A percentile compares a stretch with the other conserved stretches of the same genome.
Conservation (phyloP, 2,888 invertebrate species). For the Aplocera efformata region DNA sequence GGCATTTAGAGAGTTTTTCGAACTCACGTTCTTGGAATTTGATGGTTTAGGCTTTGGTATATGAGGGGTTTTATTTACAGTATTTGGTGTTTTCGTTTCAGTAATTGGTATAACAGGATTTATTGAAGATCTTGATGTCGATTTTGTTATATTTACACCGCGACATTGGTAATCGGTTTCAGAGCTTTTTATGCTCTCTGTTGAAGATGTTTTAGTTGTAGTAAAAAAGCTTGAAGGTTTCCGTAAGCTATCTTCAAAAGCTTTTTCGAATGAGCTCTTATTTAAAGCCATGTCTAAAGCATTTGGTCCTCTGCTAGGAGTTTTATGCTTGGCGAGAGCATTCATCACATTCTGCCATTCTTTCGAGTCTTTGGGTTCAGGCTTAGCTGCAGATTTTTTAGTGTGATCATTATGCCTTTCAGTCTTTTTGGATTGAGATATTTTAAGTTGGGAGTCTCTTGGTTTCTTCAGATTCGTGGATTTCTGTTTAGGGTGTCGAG, state of each 20-base stretch:
- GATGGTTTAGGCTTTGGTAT: too few relatives aligned
- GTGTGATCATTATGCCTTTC: constrained; percentile 4
- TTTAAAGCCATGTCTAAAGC: constrained; percentile 57
- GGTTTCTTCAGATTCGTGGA: constrained; percentile 5
- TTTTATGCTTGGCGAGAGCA: constrained; percentile 59
- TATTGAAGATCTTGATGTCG: background rate
- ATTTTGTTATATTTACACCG: constrained; percentile 7
- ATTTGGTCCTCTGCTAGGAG: constrained; percentile 59
- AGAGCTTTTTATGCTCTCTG: background rate
- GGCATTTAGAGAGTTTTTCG: background rate
- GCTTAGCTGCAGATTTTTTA: constrained; percentile 14
- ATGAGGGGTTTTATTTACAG: too few relatives aligned
- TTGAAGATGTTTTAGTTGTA: background rate
- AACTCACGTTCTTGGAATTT: background rate
- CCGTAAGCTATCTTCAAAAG: constrained; percentile 32
- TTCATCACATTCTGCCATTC: constrained; percentile 67
- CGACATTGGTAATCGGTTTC: constrained; percentile 3
- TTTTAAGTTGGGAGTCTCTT: too few relatives aligned
- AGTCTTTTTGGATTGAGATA: constrained; percentile 17
- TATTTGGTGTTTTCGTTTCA: background rate
- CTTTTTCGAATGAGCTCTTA: constrained; percentile 42
- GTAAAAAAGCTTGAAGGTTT: constrained; percentile 29
- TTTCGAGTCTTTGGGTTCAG: constrained; percentile 19
- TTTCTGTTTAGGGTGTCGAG: constrained; percentile 3
- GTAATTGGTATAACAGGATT: background rate